A percentile compares a stretch with the other conserved stretches of the same genome.
Evolutionary conservation across 2,113 vertebrate species (phyloP).

Genomic region (Polyodon spathula): DNA sequence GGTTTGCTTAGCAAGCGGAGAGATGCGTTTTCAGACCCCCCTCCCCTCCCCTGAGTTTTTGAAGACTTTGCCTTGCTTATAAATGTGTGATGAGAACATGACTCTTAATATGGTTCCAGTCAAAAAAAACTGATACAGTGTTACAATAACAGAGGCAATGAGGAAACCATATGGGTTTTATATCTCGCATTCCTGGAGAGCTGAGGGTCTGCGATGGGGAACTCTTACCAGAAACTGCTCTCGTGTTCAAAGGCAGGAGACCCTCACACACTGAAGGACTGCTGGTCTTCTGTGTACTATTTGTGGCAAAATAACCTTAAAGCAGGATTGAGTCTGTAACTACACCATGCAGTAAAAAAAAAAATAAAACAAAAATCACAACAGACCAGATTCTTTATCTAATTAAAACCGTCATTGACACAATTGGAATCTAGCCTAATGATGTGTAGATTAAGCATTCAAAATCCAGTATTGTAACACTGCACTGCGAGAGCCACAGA

Average conservation of each 20-base stretch:
- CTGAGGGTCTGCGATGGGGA: constrained; percentile 7
- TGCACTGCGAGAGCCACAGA: too few species aligned
- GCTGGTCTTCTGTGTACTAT: too few species aligned
- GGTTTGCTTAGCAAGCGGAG: constrained; percentile 34
- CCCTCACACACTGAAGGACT: too few species aligned
- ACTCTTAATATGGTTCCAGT: constrained; percentile 47
- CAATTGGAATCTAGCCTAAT: too few species aligned
- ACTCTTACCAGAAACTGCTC: constrained; percentile 1
- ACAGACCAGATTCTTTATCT: too few species aligned
- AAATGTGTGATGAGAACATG: constrained; percentile 56
- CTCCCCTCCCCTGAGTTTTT: constrained; percentile 31
- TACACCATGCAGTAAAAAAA: too few species aligned
- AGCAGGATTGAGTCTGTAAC: too few species aligned
- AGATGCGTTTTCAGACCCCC: constrained; percentile 32
- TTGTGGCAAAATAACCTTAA: too few species aligned
- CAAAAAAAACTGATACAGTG: constrained; percentile 43
- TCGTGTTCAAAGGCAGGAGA: not conserved
- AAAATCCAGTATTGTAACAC: too few species aligned
- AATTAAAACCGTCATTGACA: too few species aligned
- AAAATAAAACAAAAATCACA: too few species aligned
- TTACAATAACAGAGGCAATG: constrained; percentile 51
- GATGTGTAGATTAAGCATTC: too few species aligned
- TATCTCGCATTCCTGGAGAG: constrained; percentile 33
- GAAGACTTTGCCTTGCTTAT: constrained; percentile 37
- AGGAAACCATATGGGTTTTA: constrained; percentile 59